Evolutionary conservation across 2,797 vertebrate species (phyloP), one percentile per base, ranked within the genome.

Genomic region (Alcedo quadribrachys): DNA sequence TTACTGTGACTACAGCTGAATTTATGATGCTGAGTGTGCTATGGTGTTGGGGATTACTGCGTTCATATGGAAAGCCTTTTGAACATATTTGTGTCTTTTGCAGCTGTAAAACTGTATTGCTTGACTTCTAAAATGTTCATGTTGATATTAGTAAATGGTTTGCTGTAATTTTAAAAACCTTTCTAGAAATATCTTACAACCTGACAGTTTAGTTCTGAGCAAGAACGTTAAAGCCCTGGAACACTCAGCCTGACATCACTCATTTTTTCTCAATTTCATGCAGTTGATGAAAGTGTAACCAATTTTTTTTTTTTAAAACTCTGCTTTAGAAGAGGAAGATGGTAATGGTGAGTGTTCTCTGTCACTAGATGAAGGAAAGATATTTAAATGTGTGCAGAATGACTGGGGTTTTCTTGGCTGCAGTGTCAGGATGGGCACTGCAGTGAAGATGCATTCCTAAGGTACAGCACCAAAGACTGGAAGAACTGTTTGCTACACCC

Each of bases 141-240:
- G 65, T 86, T 91, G 35, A 5, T 87, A 54, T 18, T 67, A 89
- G 87, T 94, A 90, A 91, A 93, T 8, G 33, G 22, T 79, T 93
- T 19, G 74, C 42, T 61, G 18, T 71, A 43, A 77, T 80, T 94
- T 94, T 71, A 84, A 87, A 87, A 78, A 25, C 30, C 7, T 42
- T 86, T 70, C 71, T 54, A 84, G 42, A 81, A 86, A 16, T 73
- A 91, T 83, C 15, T 71, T 53, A 4, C 0, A 0, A 71, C 28
- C 40, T 81, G 27, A 25, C 71, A 69, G 22, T 45, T 88, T 35
- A 19, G 25, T 81, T 81, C 35, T 65, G 19, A 63, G 61, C 50
- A 58, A 77, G 55, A 73, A 54, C 25, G 76, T 35, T 15, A n/a
- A 40, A 68, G n/a, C 51, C 22, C 27, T 48, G 16, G 22, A 33